Evolutionary conservation across 2,888 invertebrate species (phyloP).

Genomic region (Bugulina stolonifera): DNA sequence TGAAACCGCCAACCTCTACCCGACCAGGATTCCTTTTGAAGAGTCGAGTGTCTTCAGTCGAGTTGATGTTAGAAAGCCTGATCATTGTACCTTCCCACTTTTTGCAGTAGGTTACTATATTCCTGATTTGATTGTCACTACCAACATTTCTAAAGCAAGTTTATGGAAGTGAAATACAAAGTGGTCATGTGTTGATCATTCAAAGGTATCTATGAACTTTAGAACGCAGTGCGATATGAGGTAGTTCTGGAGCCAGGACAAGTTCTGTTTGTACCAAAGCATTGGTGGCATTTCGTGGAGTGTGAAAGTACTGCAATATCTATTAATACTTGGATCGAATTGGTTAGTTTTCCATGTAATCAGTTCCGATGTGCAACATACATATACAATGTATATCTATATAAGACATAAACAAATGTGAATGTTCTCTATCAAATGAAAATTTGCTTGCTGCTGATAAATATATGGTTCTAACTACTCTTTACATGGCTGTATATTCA

Average conservation of each 20-base stretch:
- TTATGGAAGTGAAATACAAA: neutral
- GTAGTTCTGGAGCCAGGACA: conserved; percentile 75
- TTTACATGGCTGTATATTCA: too few species aligned
- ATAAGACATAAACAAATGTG: too few species aligned
- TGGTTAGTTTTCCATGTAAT: conserved; percentile 57
- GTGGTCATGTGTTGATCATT: neutral
- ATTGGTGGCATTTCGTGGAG: conserved; percentile 98
- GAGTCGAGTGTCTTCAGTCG: conserved; percentile 88
- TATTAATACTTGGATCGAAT: conserved; percentile 72
- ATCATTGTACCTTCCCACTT: conserved; percentile 37
- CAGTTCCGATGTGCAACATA: too few species aligned
- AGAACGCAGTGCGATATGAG: conserved; percentile 52
- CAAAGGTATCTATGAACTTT: conserved; percentile 28
- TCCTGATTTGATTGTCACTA: too few species aligned
- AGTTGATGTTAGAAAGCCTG: conserved; percentile 67
- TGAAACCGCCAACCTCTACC: conserved; percentile 62
- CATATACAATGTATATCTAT: too few species aligned
- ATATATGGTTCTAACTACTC: too few species aligned
- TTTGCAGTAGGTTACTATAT: conserved; percentile 40
- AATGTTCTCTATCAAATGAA: too few species aligned
- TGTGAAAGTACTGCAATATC: conserved; percentile 58
- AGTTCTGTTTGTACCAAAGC: conserved; percentile 77
- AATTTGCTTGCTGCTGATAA: too few species aligned
- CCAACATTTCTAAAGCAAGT: too few species aligned
- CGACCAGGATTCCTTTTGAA: conserved; percentile 86